Percentiles rank a stretch among this genome's conserved stretches.
phyloP scores from a whole-genome alignment of 2,797 vertebrate species.

The Mormyrops attenuatus region DNA sequence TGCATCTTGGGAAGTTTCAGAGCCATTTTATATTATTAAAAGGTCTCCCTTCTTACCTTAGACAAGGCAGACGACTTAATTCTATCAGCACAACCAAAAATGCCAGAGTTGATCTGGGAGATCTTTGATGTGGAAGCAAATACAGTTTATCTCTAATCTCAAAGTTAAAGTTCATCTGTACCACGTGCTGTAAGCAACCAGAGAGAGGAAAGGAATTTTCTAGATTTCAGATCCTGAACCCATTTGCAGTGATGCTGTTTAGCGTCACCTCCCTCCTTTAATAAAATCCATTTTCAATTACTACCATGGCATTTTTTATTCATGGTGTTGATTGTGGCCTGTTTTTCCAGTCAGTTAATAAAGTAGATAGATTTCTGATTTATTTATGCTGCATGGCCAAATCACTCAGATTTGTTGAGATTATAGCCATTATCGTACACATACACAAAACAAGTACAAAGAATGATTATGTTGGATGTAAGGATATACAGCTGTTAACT shows the following conservation, averaged over 20 bases:
- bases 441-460: not conserved
- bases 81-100: conserved; percentile 6
- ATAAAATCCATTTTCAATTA: not conserved
- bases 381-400: not conserved
- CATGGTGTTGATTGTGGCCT: not conserved
- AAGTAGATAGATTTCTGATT: not conserved
- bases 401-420: not conserved
- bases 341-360: not conserved
- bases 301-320: not conserved
- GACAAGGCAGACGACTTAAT: not conserved
- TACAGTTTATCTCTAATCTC: not conserved
- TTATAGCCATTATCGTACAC: not conserved
- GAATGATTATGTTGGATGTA: not conserved
- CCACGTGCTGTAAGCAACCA: not conserved
- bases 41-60: not conserved
- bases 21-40: not conserved
- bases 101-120: not conserved
- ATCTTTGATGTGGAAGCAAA: conserved; percentile 19
- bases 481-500: not conserved
- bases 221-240: not conserved
- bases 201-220: not conserved
- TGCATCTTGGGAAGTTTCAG: not conserved
- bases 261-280: not conserved
- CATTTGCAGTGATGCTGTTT: not conserved
- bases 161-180: not conserved